phyloP scores from a whole-genome alignment of 2,113 vertebrate species.

The Rostratula benghalensis region DNA sequence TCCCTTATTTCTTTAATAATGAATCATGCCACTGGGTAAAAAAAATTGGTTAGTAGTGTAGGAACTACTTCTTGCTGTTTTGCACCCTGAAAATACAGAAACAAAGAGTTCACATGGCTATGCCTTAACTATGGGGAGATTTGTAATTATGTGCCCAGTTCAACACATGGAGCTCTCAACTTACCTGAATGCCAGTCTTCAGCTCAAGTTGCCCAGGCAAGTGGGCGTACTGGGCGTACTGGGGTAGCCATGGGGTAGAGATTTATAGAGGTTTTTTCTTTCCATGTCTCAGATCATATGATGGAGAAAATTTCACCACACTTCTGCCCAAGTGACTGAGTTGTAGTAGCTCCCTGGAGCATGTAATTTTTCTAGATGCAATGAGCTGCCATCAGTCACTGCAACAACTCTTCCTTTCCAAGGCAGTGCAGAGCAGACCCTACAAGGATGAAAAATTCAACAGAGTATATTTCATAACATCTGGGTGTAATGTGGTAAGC shows the following conservation, averaged over 20 bases:
- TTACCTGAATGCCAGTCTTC: not conserved
- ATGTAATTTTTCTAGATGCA: not conserved
- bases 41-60: not conserved
- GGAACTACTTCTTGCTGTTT: not conserved
- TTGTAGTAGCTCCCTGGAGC: not conserved
- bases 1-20: not conserved
- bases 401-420: not conserved
- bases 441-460: not conserved
- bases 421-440: not conserved
- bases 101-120: not conserved
- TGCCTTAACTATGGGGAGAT: not conserved
- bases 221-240: too few relatives aligned
- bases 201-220: not conserved
- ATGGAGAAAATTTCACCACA: not conserved
- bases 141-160: not conserved
- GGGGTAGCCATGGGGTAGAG: not conserved
- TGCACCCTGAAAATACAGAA: not conserved
- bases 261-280: not conserved
- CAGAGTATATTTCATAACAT: not conserved
- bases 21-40: not conserved
- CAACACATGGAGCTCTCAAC: not conserved
- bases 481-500: not conserved
- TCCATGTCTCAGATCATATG: not conserved
- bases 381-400: not conserved
- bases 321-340: not conserved